These are phyloP conservation scores for Drosophila tanythrix DNA, from an alignment of 2,888 invertebrate genomes.

Conservation along the genomic window DNA sequence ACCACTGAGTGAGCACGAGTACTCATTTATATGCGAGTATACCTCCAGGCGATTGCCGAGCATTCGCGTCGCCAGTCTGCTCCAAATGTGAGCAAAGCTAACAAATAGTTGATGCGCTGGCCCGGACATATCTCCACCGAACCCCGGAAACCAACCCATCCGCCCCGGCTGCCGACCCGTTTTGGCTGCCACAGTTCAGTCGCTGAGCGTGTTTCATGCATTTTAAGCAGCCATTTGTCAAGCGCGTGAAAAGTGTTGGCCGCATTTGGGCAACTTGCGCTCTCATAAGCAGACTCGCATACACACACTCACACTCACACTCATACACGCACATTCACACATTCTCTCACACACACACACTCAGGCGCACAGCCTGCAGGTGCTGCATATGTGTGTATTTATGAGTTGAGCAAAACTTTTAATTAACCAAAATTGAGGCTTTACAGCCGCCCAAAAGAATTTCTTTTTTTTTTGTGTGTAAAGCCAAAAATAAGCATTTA, in stretches of 20 bases:
- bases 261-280: slow-evolving; percentile 38
- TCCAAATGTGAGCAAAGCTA: slow-evolving; percentile 42
- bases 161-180: slow-evolving; percentile 1
- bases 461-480: slow-evolving; percentile 7
- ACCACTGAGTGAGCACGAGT: background rate
- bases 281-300: slow-evolving; percentile 6
- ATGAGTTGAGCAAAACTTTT: slow-evolving; percentile 57
- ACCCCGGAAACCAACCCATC: background rate
- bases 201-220: slow-evolving; percentile 63
- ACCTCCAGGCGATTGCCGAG: slow-evolving; percentile 22
- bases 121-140: slow-evolving; percentile 6
- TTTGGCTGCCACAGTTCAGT: slow-evolving; percentile 25
- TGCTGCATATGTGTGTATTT: slow-evolving; percentile 26
- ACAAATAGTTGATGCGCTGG: slow-evolving; percentile 52
- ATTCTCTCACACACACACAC: slow-evolving; percentile 3
- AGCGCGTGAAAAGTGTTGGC: slow-evolving; percentile 60
- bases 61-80: slow-evolving; percentile 23
- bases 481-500: slow-evolving; percentile 44
- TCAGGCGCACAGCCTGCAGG: slow-evolving; percentile 13
- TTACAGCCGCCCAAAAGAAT: slow-evolving; percentile 47
- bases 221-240: slow-evolving; percentile 76
- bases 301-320: slow-evolving; percentile 7
- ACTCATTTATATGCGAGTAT: slow-evolving; percentile 12
- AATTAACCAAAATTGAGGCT: slow-evolving; percentile 69
- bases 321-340: slow-evolving; percentile 7